Evolutionary conservation across 2,797 vertebrate species (phyloP).

Genomic region (Danionella dracula): DNA sequence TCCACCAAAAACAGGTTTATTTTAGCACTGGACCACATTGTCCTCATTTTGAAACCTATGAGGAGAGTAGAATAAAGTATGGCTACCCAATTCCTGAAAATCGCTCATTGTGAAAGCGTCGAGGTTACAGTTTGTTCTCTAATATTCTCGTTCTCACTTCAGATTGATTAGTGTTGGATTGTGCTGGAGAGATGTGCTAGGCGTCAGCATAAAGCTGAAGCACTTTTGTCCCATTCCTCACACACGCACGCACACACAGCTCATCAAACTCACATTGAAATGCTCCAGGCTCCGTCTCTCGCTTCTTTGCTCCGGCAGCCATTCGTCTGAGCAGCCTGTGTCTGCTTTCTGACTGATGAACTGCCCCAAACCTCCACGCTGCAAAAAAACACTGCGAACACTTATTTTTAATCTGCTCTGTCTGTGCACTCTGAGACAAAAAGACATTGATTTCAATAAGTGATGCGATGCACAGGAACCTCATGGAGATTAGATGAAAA

Average conservation of each 20-base stretch:
- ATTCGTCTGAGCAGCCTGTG: slow-evolving; percentile 73
- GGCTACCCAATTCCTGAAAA: slow-evolving; percentile 26
- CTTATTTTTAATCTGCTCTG: slow-evolving; percentile 77
- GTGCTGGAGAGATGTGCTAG: slow-evolving; percentile 72
- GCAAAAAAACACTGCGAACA: slow-evolving; percentile 59
- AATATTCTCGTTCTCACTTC: slow-evolving; percentile 65
- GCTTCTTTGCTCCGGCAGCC: slow-evolving; percentile 65
- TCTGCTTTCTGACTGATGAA: slow-evolving; percentile 75
- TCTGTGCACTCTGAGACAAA: slow-evolving; percentile 65
- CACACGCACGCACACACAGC: slow-evolving; percentile 48
- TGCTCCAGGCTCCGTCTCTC: slow-evolving; percentile 61
- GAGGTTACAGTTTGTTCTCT: slow-evolving; percentile 55
- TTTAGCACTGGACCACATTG: too few relatives aligned
- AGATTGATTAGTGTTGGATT: slow-evolving; percentile 81
- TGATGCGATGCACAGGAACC: slow-evolving; percentile 32
- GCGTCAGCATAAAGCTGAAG: slow-evolving; percentile 77
- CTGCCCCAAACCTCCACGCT: slow-evolving; percentile 70
- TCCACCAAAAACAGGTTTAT: too few relatives aligned
- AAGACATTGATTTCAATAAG: slow-evolving; percentile 69
- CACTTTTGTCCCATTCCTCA: slow-evolving; percentile 69
- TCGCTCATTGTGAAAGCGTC: slow-evolving; percentile 29
- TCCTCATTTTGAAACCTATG: too few relatives aligned
- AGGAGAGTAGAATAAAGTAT: slow-evolving; percentile 14
- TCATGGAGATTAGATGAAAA: not conserved
- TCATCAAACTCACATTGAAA: slow-evolving; percentile 63